Conservation (phyloP, 2,113 vertebrate genomes). For the Tapirus terrestris region DNA sequence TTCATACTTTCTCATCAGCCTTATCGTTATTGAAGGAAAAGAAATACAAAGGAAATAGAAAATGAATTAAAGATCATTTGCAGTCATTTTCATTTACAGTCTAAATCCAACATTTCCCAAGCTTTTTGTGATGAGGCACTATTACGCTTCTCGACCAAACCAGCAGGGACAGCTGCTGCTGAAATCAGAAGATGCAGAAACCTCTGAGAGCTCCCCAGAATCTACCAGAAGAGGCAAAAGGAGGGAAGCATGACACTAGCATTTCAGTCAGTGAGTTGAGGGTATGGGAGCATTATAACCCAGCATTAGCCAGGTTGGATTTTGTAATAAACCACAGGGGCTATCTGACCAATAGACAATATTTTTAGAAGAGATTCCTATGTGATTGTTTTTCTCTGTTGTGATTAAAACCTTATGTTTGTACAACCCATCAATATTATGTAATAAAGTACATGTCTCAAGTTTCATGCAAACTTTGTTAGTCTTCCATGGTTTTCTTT, state of each 20-base stretch:
- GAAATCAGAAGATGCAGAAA: background rate
- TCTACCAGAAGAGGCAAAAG: background rate
- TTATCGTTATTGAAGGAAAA: background rate
- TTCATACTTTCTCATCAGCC: background rate
- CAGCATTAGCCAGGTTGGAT: background rate
- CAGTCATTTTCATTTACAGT: constrained; percentile 18
- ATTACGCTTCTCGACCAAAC: background rate
- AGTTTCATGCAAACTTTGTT: background rate
- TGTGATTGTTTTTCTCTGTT: background rate
- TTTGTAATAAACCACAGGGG: background rate
- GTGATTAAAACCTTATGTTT: background rate
- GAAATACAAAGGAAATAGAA: constrained; percentile 47
- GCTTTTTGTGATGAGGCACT: background rate
- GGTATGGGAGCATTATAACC: background rate
- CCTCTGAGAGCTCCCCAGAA: background rate
- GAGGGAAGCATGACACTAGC: background rate
- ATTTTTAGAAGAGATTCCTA: constrained; percentile 15
- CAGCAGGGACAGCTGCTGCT: background rate
- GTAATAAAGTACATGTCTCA: background rate
- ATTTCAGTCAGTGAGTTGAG: background rate
- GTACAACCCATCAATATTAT: background rate
- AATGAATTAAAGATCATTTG: constrained; percentile 46
- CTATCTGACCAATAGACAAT: background rate
- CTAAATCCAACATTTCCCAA: background rate
- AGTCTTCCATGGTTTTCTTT: background rate